These are phyloP conservation scores for Loris lydekkerianus DNA, from an alignment of 2,797 vertebrate species.

Conservation along the genomic window DNA sequence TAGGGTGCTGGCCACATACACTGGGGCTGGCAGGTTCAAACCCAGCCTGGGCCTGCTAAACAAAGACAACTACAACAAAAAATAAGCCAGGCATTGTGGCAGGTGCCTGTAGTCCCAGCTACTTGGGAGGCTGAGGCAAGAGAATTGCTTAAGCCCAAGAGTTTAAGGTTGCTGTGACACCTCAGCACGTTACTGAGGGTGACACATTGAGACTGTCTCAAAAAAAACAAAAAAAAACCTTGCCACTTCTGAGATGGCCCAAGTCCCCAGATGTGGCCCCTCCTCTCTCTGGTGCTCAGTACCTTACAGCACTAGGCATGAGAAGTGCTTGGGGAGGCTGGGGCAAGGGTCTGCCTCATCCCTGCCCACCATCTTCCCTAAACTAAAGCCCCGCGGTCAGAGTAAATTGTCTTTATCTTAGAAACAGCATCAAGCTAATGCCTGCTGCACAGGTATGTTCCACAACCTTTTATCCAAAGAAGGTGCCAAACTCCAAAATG, in stretches of 20 bases:
- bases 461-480: background rate
- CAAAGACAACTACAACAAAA: no score
- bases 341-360: background rate
- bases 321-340: background rate
- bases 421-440: background rate
- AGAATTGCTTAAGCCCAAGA: no score
- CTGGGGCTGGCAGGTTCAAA: no score
- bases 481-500: background rate
- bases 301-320: background rate
- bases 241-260: background rate
- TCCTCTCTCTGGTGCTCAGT: background rate
- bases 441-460: background rate
- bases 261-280: background rate
- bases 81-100: no score
- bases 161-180: no score
- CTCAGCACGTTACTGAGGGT: no score
- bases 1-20: no score
- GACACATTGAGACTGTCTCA: no score
- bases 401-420: background rate
- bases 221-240: no score
- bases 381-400: background rate
- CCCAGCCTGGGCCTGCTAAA: no score
- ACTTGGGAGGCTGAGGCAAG: no score
- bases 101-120: no score
- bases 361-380: background rate